phyloP scores from a whole-genome alignment of 2,888 invertebrate genomes.

The Campaea margaritaria region DNA sequence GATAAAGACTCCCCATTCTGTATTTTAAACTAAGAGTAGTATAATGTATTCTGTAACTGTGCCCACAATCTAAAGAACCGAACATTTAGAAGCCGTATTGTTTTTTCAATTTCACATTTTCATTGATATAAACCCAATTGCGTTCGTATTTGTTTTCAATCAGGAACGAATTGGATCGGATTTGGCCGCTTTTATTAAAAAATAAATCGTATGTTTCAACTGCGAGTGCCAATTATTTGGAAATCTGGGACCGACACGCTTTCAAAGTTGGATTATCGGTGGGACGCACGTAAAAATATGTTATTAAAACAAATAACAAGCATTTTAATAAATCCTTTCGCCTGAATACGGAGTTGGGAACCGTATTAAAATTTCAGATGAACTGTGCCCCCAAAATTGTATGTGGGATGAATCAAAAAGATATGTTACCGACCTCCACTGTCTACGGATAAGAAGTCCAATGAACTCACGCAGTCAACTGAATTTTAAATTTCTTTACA shows the following conservation, averaged over 20 bases:
- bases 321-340: conserved; percentile 44
- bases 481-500: too few relatives aligned
- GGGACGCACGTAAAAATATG: conserved; percentile 31
- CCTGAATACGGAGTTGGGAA: conserved; percentile 38
- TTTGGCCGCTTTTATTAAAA: conserved; percentile 31
- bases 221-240: conserved; percentile 38
- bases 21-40: too few relatives aligned
- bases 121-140: conserved; percentile 30
- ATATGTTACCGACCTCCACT: background rate
- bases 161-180: conserved; percentile 26
- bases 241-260: conserved; percentile 27
- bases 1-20: too few relatives aligned
- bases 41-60: too few relatives aligned
- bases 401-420: conserved; percentile 16
- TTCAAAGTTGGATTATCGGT: conserved; percentile 38
- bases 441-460: background rate
- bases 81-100: conserved; percentile 16
- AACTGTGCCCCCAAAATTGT: conserved; percentile 36
- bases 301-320: conserved; percentile 49
- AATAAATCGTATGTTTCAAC: conserved; percentile 34
- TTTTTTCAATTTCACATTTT: conserved; percentile 27
- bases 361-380: conserved; percentile 52
- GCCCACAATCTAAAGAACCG: conserved; percentile 8
- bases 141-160: conserved; percentile 40
- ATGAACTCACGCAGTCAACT: background rate